A percentile compares a stretch with the other conserved stretches of the same genome.
These are phyloP conservation scores for Patagioenas fasciata DNA, from an alignment of 2,113 vertebrate genomes.

Conservation along the genomic window DNA sequence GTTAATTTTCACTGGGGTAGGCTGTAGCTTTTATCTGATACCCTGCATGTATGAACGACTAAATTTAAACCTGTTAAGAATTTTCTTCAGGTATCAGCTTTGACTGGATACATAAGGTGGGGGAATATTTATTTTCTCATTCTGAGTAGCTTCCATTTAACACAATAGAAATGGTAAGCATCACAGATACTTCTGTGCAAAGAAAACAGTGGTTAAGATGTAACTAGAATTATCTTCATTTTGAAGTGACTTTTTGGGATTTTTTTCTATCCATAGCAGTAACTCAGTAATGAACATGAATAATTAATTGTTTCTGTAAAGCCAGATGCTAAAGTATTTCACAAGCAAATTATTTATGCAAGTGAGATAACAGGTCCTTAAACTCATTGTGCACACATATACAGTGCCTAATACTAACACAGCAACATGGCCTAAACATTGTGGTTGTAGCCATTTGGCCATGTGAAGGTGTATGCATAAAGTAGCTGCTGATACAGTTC, in stretches of 20 bases:
- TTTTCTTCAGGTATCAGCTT: not conserved
- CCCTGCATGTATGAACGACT: not conserved
- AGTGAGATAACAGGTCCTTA: not conserved
- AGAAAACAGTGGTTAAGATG: not conserved
- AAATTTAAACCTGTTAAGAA: not conserved
- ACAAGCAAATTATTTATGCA: not conserved
- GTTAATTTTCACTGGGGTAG: not conserved
- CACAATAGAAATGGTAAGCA: not conserved
- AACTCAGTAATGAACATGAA: not conserved
- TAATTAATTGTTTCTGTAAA: not conserved
- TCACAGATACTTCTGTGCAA: not conserved
- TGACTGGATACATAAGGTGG: not conserved
- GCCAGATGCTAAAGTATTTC: conserved; percentile 1
- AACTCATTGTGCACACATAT: not conserved
- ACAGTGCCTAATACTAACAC: not conserved
- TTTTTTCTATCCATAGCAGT: not conserved
- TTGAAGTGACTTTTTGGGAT: conserved; percentile 5
- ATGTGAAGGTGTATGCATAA: not conserved
- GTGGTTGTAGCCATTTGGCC: not conserved
- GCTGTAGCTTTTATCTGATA: not conserved
- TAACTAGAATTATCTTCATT: not conserved
- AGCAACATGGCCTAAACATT: not conserved
- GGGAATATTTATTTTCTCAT: not conserved
- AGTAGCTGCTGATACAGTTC: not conserved
- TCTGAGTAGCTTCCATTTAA: not conserved